A percentile compares a stretch with the other conserved stretches of the same genome.
Evolutionary conservation across 2,888 invertebrate species (phyloP).

Genomic region (Hedya salicella): DNA sequence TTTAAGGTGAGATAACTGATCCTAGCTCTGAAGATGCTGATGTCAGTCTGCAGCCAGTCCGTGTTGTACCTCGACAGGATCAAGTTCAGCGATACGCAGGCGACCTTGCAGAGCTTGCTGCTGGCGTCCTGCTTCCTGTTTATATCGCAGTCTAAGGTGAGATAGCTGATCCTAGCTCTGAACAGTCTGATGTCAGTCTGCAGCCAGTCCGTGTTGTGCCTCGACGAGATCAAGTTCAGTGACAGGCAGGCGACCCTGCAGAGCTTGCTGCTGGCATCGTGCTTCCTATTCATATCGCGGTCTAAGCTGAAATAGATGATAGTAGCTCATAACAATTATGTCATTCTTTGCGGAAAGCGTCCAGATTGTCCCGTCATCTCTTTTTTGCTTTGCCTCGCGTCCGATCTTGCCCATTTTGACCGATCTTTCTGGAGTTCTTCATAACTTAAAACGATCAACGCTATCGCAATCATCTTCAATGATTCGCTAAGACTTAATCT

Average conservation of each 20-base stretch:
- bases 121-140: slow-evolving; percentile 99
- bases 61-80: slow-evolving; percentile 99
- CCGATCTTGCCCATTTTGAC: too few species aligned
- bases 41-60: slow-evolving; percentile 99
- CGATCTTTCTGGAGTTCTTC: too few species aligned
- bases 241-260: slow-evolving; percentile 99
- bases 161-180: slow-evolving; percentile 95
- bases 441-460: too few species aligned
- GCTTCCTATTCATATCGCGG: slow-evolving; percentile 98
- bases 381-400: too few species aligned
- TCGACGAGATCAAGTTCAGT: slow-evolving; percentile 99
- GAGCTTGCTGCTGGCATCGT: slow-evolving; percentile 97
- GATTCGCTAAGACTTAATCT: too few species aligned
- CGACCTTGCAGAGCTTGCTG: slow-evolving; percentile 97
- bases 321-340: slow-evolving; percentile 97
- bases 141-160: slow-evolving; percentile 98
- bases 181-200: slow-evolving; percentile 99
- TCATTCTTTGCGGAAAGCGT: too few species aligned
- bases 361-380: too few species aligned
- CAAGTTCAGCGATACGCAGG: slow-evolving; percentile 98
- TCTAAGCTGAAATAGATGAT: slow-evolving; percentile 96
- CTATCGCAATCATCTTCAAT: too few species aligned
- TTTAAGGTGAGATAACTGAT: slow-evolving; percentile 98
- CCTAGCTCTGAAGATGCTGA: slow-evolving; percentile 97
- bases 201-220: slow-evolving; percentile 98